These are phyloP conservation scores for Muricea muricata DNA, from an alignment of 92 coral and sea anemone genomes.

Conservation along the genomic window DNA sequence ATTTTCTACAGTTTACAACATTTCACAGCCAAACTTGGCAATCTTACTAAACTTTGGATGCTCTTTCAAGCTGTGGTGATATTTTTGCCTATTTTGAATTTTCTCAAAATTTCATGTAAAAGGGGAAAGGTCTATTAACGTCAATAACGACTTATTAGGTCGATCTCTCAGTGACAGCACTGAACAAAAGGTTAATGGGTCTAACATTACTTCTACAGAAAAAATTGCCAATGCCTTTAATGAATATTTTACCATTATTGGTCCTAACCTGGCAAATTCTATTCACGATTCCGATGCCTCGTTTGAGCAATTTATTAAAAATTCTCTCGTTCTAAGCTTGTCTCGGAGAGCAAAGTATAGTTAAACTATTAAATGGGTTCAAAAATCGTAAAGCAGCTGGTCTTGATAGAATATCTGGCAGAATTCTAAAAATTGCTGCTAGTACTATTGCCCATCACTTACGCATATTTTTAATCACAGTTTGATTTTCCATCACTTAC, in stretches of 20 bases:
- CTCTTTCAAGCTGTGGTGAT: no score
- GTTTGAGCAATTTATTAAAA: neutral
- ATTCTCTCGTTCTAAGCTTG: neutral
- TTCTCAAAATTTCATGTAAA: no score
- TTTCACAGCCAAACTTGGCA: no score
- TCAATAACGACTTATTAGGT: neutral
- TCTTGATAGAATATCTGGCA: slow-evolving; percentile 15
- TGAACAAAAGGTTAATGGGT: slow-evolving; percentile 23
- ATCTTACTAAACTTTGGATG: no score
- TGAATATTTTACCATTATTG: slow-evolving; percentile 2
- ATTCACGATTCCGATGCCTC: neutral
- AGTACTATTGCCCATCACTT: neutral
- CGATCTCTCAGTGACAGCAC: neutral
- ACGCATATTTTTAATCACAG: no score
- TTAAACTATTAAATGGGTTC: neutral
- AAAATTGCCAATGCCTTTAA: slow-evolving; percentile 20
- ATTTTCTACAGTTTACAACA: no score
- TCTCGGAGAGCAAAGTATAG: neutral
- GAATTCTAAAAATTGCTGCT: neutral
- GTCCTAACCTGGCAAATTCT: neutral
- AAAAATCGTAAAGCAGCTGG: neutral
- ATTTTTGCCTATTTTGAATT: no score
- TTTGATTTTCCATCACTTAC: neutral
- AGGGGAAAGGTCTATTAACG: no score
- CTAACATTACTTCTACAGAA: slow-evolving; percentile 22